Evolutionary conservation across 1,140 invertebrate species (phyloP), one percentile per base, ranked within the genome.

Genomic region (Orussus abietinus): DNA sequence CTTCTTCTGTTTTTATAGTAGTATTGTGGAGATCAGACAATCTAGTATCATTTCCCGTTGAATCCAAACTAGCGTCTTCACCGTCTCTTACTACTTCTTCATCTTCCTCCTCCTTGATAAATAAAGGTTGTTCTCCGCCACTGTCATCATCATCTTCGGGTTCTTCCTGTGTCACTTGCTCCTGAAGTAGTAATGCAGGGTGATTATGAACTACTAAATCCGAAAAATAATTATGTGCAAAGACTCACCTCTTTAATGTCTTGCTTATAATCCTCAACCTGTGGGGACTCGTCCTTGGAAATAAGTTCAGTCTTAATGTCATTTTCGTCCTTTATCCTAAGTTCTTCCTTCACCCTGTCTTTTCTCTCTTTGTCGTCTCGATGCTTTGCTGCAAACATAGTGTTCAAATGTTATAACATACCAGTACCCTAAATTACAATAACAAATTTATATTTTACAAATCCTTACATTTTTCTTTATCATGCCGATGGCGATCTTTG

Each of bases 401-500:
- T 10, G 13, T 6, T 7, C 21, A 2, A 37, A 25, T 6, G 10
- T 10, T n/a, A 2, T 21, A 17, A 21, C 10, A 1, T 20, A 20
- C 10, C 10, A 12, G 26, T 33, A 17, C 15, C 11, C 11, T 20
- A 31, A 30, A 36, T 30, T 33, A 19, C 9, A 7, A 31, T n/a
- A 26, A 13, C 29, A 39, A 49, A 38, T 22, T 19, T 9, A 19
- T 18, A 19, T 10, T 21, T 11, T 31, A 13, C 20, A 26, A 47
- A 14, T 18, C 18, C 36, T 53, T 57, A 66, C 66, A 70, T 71
- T 64, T 70, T 15, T 72, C 69, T 39, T 69, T 70, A 31, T 71
- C 66, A 37, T 67, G 65, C 12, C 66, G 62, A 57, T 72, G 70
- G 25, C 63, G 71, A 49, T 80, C 75, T 51, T 75, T 79, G 14